Evolutionary conservation across 2,797 vertebrate species (phyloP), one percentile per base, ranked within the genome.

Genomic region (Mastacembelus armatus): DNA sequence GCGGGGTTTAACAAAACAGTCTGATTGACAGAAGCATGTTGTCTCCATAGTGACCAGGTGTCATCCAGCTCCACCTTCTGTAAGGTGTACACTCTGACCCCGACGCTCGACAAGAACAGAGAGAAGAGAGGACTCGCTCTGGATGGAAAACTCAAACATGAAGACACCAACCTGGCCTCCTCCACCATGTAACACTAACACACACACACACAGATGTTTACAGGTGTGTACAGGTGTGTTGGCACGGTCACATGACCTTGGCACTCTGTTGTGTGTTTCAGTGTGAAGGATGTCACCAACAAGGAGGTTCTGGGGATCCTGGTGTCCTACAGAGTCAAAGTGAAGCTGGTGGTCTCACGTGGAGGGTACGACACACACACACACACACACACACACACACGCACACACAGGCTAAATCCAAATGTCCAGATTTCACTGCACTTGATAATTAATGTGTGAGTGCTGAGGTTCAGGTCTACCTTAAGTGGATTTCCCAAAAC

Each of bases 101-200:
- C 97, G 0, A 97, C 96, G 84, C 92, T 98, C 0, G 97, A 96
- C 91, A 98, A 97, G 88, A 99, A 99, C 90, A 78, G 97, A 4
- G 98, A 98, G 92, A 98, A 98, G 84, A 91, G 98, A 3, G 98
- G 97, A 1, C 94, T 99, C 10, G 98, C 97, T 0, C 89, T 99
- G 86, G 98, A 99, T 0, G 97, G 98, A 8, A 99, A 99, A 29
- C 96, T 98, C 27, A 98, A 98, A 68, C 98, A 99, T 0, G 98
- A 99, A 81, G 97, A 99, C 93, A 99, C 98, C 58, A 99, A 99
- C 89, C 85, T 99, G 93, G 98, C 98, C 24, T 99, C 98, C 65
- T 97, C 96, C 90, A 91, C 89, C 61, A 90, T 91, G 89, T 91
- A 82, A 82, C 1, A 0, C 47, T 50, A 67, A 33, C 56, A 19